Evolutionary conservation across 2,888 invertebrate species (phyloP), one percentile per base, ranked within the genome.

Genomic region (Caenorhabditis becei): DNA sequence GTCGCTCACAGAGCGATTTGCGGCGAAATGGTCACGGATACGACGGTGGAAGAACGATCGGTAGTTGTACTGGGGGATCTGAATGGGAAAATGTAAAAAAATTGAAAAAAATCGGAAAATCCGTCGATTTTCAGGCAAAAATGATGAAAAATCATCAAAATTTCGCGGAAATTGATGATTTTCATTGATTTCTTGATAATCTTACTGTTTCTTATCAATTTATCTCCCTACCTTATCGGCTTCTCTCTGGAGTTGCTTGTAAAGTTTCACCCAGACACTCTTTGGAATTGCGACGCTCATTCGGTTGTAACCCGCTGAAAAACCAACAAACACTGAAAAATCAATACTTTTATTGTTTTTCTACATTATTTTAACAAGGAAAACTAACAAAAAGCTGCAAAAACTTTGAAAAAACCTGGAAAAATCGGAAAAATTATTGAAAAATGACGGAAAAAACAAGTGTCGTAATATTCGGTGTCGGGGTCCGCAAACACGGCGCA

Each of bases 31-130:
- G 54, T 91, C 91, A 26, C 90, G 86, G 35, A 91, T 87, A 5
- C 91, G 87, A 8, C 91, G 89, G n/a, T 83, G 80, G 47, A 88
- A 86, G 81, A 91, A 91, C 16, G 83, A 65, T 8, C 90, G 88
- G 72, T 90, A 89, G 79, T 88, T 90, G 85, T 88, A 90, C 63
- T 89, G 89, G 8, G 88, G 86, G 78, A 91, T 89, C 90, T 90
- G 78, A 49, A 89, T 70, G 0, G 18, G 23, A 26, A 32, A 51
- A 26, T 63, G 18, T 2, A 18, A n/a, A 35, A 35, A 18, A 26
- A 58, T 26, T 26, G 24, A 24, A 26, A 26, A 61, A 37, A 11
- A n/a, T 44, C 11, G 8, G 4, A 10, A 67, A 56, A 16, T 28
- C 10, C 26, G 16, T 54, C 32, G n/a, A 41, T 41, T 61, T n/a